Base-by-base conservation (phyloP, 2,113 vertebrate genomes). In the Ciconia boyciana region DNA sequence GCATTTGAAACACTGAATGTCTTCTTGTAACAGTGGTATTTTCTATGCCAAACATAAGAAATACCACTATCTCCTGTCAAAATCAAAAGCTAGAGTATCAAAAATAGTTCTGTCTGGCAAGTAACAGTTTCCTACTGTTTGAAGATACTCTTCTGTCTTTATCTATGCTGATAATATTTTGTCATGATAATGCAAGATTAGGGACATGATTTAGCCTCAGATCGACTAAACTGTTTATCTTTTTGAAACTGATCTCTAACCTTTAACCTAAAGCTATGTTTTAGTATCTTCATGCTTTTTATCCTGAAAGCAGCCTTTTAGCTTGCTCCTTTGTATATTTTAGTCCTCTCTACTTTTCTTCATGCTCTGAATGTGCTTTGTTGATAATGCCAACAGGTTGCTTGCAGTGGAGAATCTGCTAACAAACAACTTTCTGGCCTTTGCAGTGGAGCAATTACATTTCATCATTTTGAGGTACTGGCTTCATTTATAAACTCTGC, bases 401-500 rank as follows among this genome's bases (percentile, higher is more conserved):
- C 96, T 97, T 99, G 98, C 98, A 97, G 95, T n/a, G 97, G 98
- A 84, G 97, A 98, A 57, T 49, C 95, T 41, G 49, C 79, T 5
- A 68, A 90, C 16, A 93, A 97, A 66, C 94, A 97, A 46, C 96
- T 99, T 90, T 97, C 97, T 36, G 98, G 98, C n/a, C 94, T 97
- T 90, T 99, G 98, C 96, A 96, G 62, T 81, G 98, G 98, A 96
- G 90, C 96, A 16, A 58, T 98, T 49, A n/a, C 91, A 2, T 91
- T 96, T 84, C 94, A 44, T 75, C 93, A 95, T 34, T 91, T 97
- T 76, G 97, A 99, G 98, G 99, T 99, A 98, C 78, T 58, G 75
- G 51, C 57, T 91, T 98, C 79, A 89, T 91, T 95, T 94, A 93
- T 87, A 62, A 51, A 81, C 48, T 60, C 19, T 49, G 29, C 16